Conservation (phyloP, 1,140 invertebrate genomes). For the Cryptotermes secundus region DNA sequence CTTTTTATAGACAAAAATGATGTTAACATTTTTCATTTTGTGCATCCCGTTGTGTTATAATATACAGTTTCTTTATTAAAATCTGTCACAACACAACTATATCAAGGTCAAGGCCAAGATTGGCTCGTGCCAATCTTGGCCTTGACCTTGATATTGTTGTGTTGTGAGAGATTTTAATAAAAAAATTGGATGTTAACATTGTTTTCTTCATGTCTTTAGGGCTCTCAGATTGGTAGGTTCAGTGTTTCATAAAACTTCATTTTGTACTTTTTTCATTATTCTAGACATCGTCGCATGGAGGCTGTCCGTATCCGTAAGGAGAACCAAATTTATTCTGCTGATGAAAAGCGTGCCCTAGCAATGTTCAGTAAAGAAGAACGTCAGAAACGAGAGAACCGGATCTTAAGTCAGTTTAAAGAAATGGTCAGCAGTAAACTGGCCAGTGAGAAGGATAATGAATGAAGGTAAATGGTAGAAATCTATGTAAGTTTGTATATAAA, state of each 20-base stretch:
- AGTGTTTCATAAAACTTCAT: background rate
- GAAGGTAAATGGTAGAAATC: background rate
- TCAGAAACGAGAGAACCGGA: conserved; percentile 93
- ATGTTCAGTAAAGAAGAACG: conserved; percentile 99
- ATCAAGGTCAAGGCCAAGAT: too few species aligned
- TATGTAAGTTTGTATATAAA: background rate
- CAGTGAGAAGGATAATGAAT: conserved; percentile 28
- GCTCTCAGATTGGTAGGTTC: too few species aligned
- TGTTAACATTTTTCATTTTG: too few species aligned
- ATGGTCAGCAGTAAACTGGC: conserved; percentile 62
- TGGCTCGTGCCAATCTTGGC: too few species aligned
- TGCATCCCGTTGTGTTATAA: too few species aligned
- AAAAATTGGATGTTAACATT: too few species aligned
- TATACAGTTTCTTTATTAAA: too few species aligned
- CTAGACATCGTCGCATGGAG: conserved; percentile 97
- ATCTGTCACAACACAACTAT: too few species aligned
- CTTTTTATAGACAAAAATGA: too few species aligned
- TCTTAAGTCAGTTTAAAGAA: conserved; percentile 92
- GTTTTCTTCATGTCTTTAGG: too few species aligned
- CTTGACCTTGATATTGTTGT: too few species aligned
- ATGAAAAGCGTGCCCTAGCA: conserved; percentile 95
- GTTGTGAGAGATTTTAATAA: too few species aligned
- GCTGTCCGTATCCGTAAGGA: conserved; percentile 98
- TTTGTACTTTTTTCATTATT: conserved; percentile 39
- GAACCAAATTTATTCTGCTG: conserved; percentile 99